Conservation (phyloP, 2,113 vertebrate species). For the Raja brachyura region DNA sequence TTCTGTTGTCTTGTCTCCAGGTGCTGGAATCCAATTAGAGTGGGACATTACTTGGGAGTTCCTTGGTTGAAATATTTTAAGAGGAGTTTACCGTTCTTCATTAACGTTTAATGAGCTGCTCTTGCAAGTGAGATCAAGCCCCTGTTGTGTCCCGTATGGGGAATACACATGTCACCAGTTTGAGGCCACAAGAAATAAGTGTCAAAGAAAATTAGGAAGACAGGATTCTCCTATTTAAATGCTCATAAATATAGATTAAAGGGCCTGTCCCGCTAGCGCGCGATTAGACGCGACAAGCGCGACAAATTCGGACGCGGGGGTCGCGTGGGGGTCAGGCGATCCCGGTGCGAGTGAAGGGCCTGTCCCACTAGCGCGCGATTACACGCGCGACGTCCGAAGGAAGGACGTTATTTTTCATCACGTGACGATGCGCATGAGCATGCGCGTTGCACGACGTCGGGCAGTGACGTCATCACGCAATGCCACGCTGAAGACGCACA, state of each 20-base stretch:
- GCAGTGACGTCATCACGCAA: too few species aligned
- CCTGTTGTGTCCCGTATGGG: not conserved
- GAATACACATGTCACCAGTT: not conserved
- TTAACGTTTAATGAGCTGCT: conserved; percentile 20
- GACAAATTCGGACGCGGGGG: too few species aligned
- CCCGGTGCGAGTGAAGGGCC: too few species aligned
- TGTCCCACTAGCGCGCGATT: too few species aligned
- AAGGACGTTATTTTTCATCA: too few species aligned
- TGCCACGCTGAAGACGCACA: too few species aligned
- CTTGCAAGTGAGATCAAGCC: not conserved
- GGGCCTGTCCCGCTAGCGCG: too few species aligned
- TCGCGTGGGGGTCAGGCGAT: too few species aligned
- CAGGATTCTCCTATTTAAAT: not conserved
- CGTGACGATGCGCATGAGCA: too few species aligned
- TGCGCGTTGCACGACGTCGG: too few species aligned
- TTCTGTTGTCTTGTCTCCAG: not conserved
- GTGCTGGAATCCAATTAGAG: not conserved
- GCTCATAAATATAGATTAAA: conserved; percentile 34
- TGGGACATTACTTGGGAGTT: not conserved
- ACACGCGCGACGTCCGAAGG: too few species aligned
- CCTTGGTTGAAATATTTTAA: not conserved
- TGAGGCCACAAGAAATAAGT: not conserved
- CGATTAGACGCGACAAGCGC: too few species aligned
- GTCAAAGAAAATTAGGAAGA: conserved; percentile 9
- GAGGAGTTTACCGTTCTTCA: not conserved